These are phyloP conservation scores for Siphonodentalium dalli DNA, from an alignment of 2,888 invertebrate genomes.

Conservation along the genomic window DNA sequence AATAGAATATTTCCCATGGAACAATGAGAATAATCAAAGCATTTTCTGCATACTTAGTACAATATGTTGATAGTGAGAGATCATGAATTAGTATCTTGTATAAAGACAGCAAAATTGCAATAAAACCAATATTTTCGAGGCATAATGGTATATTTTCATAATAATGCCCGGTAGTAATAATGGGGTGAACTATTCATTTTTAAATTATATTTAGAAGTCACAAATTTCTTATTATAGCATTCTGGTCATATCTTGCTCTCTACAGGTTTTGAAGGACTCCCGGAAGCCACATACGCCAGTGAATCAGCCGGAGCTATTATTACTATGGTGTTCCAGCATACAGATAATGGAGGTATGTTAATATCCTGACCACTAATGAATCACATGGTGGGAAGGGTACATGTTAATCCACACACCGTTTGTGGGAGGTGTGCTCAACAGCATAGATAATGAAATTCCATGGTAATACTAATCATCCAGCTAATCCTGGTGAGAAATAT, in stretches of 20 bases:
- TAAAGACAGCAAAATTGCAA: too few species aligned
- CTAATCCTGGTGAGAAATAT: too few species aligned
- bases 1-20: too few species aligned
- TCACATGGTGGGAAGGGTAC: too few species aligned
- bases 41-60: too few species aligned
- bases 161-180: neutral
- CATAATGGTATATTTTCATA: neutral
- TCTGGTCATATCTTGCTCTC: slow-evolving; percentile 67
- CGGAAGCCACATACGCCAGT: slow-evolving; percentile 60
- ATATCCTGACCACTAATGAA: neutral
- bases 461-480: too few species aligned
- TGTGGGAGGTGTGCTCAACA: too few species aligned
- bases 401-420: too few species aligned
- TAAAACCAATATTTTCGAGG: neutral
- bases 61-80: neutral
- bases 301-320: slow-evolving; percentile 79
- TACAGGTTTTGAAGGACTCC: slow-evolving; percentile 50
- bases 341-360: slow-evolving; percentile 83
- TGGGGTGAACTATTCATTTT: slow-evolving; percentile 4
- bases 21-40: too few species aligned
- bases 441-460: too few species aligned
- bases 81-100: too few species aligned
- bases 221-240: slow-evolving; percentile 50
- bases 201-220: slow-evolving; percentile 15
- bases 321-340: slow-evolving; percentile 97